A percentile compares a stretch with the other conserved stretches of the same genome.
These are phyloP conservation scores for Ellobium chinense DNA, from an alignment of 2,888 invertebrate species.

Conservation along the genomic window DNA sequence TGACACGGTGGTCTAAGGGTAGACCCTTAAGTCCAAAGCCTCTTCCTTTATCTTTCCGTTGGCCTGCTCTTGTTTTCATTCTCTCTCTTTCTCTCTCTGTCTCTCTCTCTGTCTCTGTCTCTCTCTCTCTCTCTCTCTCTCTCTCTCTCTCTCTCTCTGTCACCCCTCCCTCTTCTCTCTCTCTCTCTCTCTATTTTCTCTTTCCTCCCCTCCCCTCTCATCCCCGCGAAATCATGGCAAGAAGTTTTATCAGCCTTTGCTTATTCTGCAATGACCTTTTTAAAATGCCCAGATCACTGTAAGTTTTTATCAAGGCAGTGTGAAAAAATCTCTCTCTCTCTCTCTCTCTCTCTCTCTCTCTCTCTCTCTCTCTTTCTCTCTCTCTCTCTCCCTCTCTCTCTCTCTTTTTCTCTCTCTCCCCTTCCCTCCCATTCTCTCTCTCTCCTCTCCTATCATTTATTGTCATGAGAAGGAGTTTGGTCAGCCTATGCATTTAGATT, in stretches of 20 bases:
- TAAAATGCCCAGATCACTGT: too few relatives aligned
- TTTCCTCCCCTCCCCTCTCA: background rate
- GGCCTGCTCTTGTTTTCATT: too few relatives aligned
- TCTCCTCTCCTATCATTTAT: too few relatives aligned
- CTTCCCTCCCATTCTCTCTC: background rate
- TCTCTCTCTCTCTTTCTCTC: background rate
- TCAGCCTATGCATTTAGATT: too few relatives aligned
- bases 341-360: background rate
- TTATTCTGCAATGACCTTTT: too few relatives aligned
- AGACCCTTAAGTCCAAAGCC: too few relatives aligned
- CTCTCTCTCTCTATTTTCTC: background rate
- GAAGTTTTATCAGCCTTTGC: too few relatives aligned
- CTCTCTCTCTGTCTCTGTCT: slow-evolving; percentile 1
- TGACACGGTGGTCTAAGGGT: too few relatives aligned
- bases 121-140: slow-evolving; percentile 34
- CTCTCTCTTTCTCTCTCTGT: background rate
- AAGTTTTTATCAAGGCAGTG: too few relatives aligned
- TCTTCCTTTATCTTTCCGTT: background rate
- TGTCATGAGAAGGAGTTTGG: too few relatives aligned
- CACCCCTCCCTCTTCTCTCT: background rate
- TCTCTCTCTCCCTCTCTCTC: background rate
- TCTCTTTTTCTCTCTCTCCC: too few relatives aligned
- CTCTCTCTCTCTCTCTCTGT: slow-evolving; percentile 29
- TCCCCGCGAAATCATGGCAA: too few relatives aligned
- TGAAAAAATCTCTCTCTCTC: background rate